Evolutionary conservation across 2,888 invertebrate species (phyloP).

Genomic region (Synergus japonicus): DNA sequence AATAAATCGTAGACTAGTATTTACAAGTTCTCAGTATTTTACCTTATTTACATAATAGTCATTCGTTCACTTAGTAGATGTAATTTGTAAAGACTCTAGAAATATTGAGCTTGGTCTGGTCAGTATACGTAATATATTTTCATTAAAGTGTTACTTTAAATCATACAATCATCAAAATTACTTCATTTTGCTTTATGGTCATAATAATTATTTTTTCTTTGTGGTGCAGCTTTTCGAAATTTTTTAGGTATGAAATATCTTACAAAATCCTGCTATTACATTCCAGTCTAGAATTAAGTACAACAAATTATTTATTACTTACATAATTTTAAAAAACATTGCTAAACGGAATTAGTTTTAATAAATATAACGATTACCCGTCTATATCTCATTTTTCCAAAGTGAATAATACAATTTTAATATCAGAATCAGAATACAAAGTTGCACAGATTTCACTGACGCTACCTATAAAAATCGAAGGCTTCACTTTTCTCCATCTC

Average conservation of each 20-base stretch:
- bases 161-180: slow-evolving; percentile 51
- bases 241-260: neutral
- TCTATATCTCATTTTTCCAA: slow-evolving; percentile 16
- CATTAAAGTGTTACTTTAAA: slow-evolving; percentile 53
- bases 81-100: slow-evolving; percentile 77
- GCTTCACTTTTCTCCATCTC: neutral
- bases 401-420: slow-evolving; percentile 1
- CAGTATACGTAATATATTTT: slow-evolving; percentile 73
- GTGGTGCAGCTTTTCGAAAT: slow-evolving; percentile 51
- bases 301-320: slow-evolving; percentile 40
- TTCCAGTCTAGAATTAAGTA: slow-evolving; percentile 20
- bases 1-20: slow-evolving; percentile 73
- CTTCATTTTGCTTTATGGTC: slow-evolving; percentile 38
- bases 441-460: slow-evolving; percentile 35
- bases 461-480: slow-evolving; percentile 29
- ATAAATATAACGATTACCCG: slow-evolving; percentile 47
- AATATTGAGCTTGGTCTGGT: slow-evolving; percentile 78
- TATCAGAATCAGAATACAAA: slow-evolving; percentile 13
- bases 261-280: neutral
- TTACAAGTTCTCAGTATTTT: slow-evolving; percentile 68
- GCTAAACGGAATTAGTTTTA: slow-evolving; percentile 1
- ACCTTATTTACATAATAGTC: slow-evolving; percentile 64
- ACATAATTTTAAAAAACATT: neutral
- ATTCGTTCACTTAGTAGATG: slow-evolving; percentile 71
- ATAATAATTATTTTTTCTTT: slow-evolving; percentile 11